A percentile compares a stretch with the other conserved stretches of the same genome.
Evolutionary conservation across 2,113 vertebrate species (phyloP).

Genomic region (Rhinoderma darwinii): DNA sequence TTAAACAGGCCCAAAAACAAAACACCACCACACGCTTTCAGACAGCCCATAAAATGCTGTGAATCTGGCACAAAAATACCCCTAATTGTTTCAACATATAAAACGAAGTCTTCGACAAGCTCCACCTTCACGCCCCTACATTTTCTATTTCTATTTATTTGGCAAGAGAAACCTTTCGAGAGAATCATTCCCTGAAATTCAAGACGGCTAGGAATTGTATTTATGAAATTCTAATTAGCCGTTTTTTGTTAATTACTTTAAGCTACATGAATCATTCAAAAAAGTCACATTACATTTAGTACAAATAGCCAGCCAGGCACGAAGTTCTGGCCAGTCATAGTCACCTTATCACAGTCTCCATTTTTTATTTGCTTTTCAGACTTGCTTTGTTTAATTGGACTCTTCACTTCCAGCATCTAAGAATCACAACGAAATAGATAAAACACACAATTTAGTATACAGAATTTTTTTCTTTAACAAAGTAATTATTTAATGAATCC

Average conservation of each 20-base stretch:
- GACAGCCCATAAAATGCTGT: too few species aligned
- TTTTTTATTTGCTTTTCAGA: constrained; percentile 89
- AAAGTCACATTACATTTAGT: neutral
- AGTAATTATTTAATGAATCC: too few species aligned
- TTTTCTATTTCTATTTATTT: neutral
- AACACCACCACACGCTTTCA: too few species aligned
- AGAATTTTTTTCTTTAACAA: neutral
- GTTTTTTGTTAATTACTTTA: too few species aligned
- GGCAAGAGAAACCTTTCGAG: neutral
- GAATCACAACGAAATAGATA: constrained; percentile 66
- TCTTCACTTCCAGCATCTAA: constrained; percentile 93
- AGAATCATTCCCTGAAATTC: neutral
- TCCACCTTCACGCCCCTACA: neutral
- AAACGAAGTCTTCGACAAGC: neutral
- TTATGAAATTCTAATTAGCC: neutral
- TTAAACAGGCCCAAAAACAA: too few species aligned
- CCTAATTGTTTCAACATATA: neutral
- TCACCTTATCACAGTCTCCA: constrained; percentile 94
- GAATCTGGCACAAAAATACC: neutral
- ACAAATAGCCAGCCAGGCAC: neutral
- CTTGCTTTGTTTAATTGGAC: constrained; percentile 88
- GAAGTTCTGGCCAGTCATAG: neutral
- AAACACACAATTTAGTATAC: neutral
- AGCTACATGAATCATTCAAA: neutral
- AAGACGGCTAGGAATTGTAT: neutral